phyloP scores from a whole-genome alignment of 2,888 invertebrate species.

The Apamea anceps region DNA sequence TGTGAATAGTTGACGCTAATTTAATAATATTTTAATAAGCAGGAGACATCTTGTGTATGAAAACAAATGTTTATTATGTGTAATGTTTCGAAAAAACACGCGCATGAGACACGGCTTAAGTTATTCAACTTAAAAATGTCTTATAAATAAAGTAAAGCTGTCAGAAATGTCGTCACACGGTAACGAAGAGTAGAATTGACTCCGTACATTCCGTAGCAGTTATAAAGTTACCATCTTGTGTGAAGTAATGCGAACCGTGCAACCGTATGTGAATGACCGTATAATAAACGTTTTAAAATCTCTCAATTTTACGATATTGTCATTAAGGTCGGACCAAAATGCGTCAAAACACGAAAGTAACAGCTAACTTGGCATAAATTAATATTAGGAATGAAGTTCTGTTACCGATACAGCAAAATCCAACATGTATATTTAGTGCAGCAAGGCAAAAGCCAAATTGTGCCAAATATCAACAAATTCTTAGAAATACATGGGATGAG shows the following conservation, averaged over 20 bases:
- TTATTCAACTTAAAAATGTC: constrained; percentile 70
- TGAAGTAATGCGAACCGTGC: constrained; percentile 54
- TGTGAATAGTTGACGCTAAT: too few relatives aligned
- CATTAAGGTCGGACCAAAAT: constrained; percentile 46
- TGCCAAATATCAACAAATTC: constrained; percentile 56
- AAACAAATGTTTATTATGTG: too few relatives aligned
- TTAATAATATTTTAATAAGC: too few relatives aligned
- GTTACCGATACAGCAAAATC: constrained; percentile 49
- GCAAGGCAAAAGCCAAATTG: constrained; percentile 42
- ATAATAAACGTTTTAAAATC: constrained; percentile 15
- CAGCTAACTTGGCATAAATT: constrained; percentile 44
- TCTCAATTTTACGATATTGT: constrained; percentile 39
- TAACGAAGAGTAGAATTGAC: constrained; percentile 64
- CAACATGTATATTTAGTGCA: constrained; percentile 42
- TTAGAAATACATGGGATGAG: constrained; percentile 50
- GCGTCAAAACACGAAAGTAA: constrained; percentile 48
- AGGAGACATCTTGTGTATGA: too few relatives aligned
- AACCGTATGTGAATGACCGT: constrained; percentile 37
- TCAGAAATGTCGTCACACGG: constrained; percentile 76
- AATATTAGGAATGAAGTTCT: constrained; percentile 59
- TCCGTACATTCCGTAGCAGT: constrained; percentile 49
- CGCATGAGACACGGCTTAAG: constrained; percentile 1
- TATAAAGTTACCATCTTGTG: constrained; percentile 40
- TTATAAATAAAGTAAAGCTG: constrained; percentile 87
- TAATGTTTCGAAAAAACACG: too few relatives aligned